Evolutionary conservation across 1,140 invertebrate species (phyloP), one percentile per base, ranked within the genome.

Genomic region (Bombyx mandarina): DNA sequence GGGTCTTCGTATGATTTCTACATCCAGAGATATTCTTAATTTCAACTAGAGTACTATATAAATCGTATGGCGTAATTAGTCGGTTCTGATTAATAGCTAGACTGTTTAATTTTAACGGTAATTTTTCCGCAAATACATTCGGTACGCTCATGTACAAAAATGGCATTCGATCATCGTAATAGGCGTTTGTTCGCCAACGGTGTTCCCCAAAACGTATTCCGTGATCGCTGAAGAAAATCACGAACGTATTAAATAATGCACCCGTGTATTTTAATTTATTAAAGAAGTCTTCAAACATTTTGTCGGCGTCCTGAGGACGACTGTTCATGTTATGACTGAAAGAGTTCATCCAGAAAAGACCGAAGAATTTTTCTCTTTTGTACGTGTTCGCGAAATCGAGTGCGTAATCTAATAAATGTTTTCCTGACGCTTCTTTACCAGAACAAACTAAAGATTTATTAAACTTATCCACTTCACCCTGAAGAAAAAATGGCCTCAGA

Each of bases 221-320:
- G 77, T 98, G 96, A 73, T 98, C 96, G 66, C 95, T 96, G 58
- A 96, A 89, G 53, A 97, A 91, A n/a, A 96, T 87, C 0, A 97
- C 71, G 56, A 89, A 82, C 0, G 91, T 90, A 46, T 91, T 91
- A 56, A 91, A 88, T 54, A 91, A 66, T 0, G 89, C 72, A 0
- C 89, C 89, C 2, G 86, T 84, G 8, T 84, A 73, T 7, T 88
- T 76, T 7, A 93, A 67, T 8, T 88, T 77, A 50, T 89, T 75
- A 6, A 94, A 83, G 60, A 90, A 92, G 8, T 80, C 65, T 8
- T 88, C 70, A 8, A 92, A 67, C 53, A 89, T 81, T 8, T 75
- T 71, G 60, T 94, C 93, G 71, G 91, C 90, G 7, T 89, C 80
- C 2, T 90, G 88, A 1, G 90, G 88, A 0, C 86, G 86, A 64